Percentiles rank a stretch among this genome's conserved stretches.
Evolutionary conservation across 2,113 vertebrate species (phyloP).

Genomic region (Chaetodon auriga): DNA sequence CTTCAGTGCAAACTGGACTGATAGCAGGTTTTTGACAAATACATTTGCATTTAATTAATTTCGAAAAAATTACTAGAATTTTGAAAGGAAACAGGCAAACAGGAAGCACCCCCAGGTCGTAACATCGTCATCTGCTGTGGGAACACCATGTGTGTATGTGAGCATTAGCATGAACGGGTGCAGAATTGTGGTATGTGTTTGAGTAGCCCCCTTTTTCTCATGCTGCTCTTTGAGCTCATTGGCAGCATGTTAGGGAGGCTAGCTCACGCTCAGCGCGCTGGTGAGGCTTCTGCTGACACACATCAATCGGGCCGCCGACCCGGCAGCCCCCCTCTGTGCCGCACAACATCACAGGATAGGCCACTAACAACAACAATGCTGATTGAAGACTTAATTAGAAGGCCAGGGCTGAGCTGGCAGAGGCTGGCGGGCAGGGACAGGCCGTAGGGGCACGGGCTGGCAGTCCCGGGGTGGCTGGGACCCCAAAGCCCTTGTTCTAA

Average conservation of each 20-base stretch:
- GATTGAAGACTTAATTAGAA: constrained; percentile 85
- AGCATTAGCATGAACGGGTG: constrained; percentile 37
- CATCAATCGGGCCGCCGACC: constrained; percentile 77
- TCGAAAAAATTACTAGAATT: not conserved
- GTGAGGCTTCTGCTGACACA: constrained; percentile 70
- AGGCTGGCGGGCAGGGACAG: constrained; percentile 65
- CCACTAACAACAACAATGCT: constrained; percentile 79
- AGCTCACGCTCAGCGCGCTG: constrained; percentile 74
- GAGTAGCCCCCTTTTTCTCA: constrained; percentile 59
- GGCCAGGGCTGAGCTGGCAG: constrained; percentile 74
- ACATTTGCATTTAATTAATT: not conserved
- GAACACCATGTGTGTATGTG: constrained; percentile 42
- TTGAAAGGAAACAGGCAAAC: not conserved
- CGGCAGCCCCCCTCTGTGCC: constrained; percentile 69
- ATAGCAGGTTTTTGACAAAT: not conserved
- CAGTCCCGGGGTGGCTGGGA: constrained; percentile 44
- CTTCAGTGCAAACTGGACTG: not conserved
- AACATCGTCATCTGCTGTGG: constrained; percentile 24
- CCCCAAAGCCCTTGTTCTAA: constrained; percentile 57
- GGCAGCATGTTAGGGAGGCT: constrained; percentile 68
- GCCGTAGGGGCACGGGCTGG: constrained; percentile 63
- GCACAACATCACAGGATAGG: constrained; percentile 75
- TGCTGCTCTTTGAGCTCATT: constrained; percentile 75
- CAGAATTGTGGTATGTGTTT: constrained; percentile 50
- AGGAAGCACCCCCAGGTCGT: constrained; percentile 9